phyloP scores from a whole-genome alignment of 1,140 invertebrate species.

The Coelopa frigida region DNA sequence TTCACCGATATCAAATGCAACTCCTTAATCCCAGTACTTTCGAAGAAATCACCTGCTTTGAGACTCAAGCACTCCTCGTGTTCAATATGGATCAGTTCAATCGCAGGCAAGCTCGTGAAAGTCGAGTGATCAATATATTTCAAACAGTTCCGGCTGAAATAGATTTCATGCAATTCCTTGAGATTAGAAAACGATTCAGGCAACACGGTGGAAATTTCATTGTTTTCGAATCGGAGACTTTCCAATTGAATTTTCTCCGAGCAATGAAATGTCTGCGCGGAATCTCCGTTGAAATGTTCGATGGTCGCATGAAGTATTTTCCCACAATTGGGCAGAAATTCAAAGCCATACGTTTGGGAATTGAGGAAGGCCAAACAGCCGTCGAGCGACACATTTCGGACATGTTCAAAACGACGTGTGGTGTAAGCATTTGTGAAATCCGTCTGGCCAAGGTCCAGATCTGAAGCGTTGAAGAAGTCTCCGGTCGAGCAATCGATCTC shows the following conservation, averaged over 20 bases:
- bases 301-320: slow-evolving; percentile 20
- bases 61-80: slow-evolving; percentile 10
- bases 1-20: slow-evolving; percentile 9
- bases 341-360: slow-evolving; percentile 27
- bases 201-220: slow-evolving; percentile 12
- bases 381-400: slow-evolving; percentile 25
- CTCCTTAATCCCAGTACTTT: background rate
- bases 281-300: slow-evolving; percentile 24
- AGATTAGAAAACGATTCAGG: slow-evolving; percentile 1
- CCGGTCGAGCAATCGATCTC: no score
- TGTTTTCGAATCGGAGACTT: slow-evolving; percentile 6
- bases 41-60: slow-evolving; percentile 11
- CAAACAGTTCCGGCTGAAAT: slow-evolving; percentile 7
- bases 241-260: background rate
- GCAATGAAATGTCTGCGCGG: slow-evolving; percentile 7
- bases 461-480: no score
- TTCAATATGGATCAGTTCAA: slow-evolving; percentile 8
- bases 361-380: slow-evolving; percentile 26
- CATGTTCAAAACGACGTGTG: slow-evolving; percentile 25
- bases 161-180: slow-evolving; percentile 3
- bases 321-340: slow-evolving; percentile 29
- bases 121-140: slow-evolving; percentile 4
- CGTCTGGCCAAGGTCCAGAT: no score
- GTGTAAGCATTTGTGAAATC: no score
- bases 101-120: background rate